Percentiles rank a stretch among this genome's conserved stretches.
Evolutionary conservation across 2,888 invertebrate genomes (phyloP).

Genomic region (Cinara cedri): DNA sequence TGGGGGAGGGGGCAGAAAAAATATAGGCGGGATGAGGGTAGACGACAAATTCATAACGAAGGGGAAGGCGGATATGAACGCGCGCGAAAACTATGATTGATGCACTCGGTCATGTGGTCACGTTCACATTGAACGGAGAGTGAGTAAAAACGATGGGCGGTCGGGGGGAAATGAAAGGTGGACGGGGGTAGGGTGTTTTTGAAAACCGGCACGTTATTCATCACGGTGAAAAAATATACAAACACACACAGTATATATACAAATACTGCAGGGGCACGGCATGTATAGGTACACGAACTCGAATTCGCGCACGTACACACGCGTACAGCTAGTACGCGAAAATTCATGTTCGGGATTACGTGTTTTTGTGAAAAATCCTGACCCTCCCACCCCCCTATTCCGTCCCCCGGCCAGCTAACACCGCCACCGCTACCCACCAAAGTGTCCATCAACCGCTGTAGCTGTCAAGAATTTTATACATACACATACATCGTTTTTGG

Average conservation of each 20-base stretch:
- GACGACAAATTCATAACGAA: slow-evolving; percentile 25
- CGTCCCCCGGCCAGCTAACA: neutral
- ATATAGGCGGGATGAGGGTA: neutral
- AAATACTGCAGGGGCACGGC: neutral
- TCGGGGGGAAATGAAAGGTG: neutral
- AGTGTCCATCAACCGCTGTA: slow-evolving; percentile 37
- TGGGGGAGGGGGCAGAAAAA: no score
- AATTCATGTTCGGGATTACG: slow-evolving; percentile 3
- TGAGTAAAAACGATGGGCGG: neutral
- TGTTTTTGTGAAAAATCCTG: neutral
- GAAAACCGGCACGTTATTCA: slow-evolving; percentile 50
- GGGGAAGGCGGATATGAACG: slow-evolving; percentile 20
- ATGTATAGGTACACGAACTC: neutral
- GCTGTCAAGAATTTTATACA: slow-evolving; percentile 30
- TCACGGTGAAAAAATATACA: slow-evolving; percentile 35
- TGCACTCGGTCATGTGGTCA: slow-evolving; percentile 54
- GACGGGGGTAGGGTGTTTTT: slow-evolving; percentile 12
- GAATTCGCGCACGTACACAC: neutral
- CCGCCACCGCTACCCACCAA: neutral
- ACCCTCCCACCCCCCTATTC: neutral
- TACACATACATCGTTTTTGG: neutral
- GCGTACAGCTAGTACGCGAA: neutral
- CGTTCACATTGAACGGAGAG: slow-evolving; percentile 30
- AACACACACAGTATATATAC: neutral
- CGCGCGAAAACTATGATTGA: slow-evolving; percentile 51